Evolutionary conservation across 2,113 vertebrate species (phyloP).

Genomic region (Panurus biarmicus): DNA sequence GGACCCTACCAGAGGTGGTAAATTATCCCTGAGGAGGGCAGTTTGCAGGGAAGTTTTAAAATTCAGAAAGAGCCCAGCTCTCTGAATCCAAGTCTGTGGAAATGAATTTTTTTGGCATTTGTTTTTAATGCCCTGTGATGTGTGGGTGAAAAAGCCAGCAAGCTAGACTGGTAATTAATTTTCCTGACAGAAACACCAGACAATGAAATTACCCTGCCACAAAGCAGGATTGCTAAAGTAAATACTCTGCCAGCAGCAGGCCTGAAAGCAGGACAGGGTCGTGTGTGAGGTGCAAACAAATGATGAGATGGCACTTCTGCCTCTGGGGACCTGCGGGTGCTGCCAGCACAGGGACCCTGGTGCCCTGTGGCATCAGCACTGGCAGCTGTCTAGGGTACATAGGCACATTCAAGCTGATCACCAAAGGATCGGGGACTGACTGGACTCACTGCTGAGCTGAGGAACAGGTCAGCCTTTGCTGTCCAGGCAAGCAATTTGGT

Average conservation of each 20-base stretch:
- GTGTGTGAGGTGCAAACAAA: constrained; percentile 1
- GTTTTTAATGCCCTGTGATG: constrained; percentile 53
- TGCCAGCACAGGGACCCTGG: background rate
- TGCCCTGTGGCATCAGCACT: fast-evolving
- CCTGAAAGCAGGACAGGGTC: background rate
- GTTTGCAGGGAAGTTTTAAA: background rate
- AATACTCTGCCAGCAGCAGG: constrained; percentile 41
- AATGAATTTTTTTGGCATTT: constrained; percentile 43
- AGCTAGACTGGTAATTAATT: constrained; percentile 64
- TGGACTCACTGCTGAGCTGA: background rate
- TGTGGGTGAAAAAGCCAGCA: constrained; percentile 45
- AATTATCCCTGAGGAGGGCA: background rate
- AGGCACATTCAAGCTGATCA: background rate
- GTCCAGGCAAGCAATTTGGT: background rate
- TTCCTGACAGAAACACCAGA: constrained; percentile 64
- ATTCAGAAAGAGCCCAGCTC: background rate
- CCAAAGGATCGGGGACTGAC: background rate
- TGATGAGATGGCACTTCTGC: background rate
- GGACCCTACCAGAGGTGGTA: background rate
- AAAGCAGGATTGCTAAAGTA: constrained; percentile 52
- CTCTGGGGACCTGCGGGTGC: background rate
- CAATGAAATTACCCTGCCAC: constrained; percentile 64
- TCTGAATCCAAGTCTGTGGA: background rate
- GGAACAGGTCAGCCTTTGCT: background rate
- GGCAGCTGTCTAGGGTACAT: background rate